Evolutionary conservation across 2,797 vertebrate genomes (phyloP), one percentile per base, ranked within the genome.

Genomic region (Sebastes umbrosus): DNA sequence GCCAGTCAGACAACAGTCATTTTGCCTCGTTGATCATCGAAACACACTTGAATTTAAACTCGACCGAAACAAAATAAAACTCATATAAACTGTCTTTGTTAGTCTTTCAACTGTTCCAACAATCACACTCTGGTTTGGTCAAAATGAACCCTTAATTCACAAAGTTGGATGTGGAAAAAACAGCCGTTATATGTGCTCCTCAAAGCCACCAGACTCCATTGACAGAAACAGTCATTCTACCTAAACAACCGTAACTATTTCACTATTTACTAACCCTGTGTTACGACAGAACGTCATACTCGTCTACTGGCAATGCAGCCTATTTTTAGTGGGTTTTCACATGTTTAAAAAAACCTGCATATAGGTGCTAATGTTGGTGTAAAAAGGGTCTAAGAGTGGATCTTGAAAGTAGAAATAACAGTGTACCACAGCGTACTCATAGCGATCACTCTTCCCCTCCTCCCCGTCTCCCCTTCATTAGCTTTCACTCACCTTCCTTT

Each of bases 401-500:
- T 58, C 31, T 55, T 46, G 13, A 75, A 50, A 58, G 36, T 14
- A 60, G 27, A 22, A 60, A 32, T 13, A 29, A 34, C n/a, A 22
- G n/a, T 9, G 18, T 68, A 8, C 18, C n/a, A 27, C n/a, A 27
- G 25, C n/a, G 4, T 18, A 5, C 24, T 75, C 20, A 9, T 8
- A 34, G n/a, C 0, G 5, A 69, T 66, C 52, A 8, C 67, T 32
- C 34, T 13, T 8, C 18, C 12, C 34, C 77, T 66, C 43, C 14
- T 58, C 65, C 27, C 64, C 0, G 8, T 7, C 71, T 54, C 58
- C 24, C 69, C 59, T 62, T 80, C 69, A 43, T 80, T 75, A 79
- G 71, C 65, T 72, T 79, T 62, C 34, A 58, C 58, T 84, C 69
- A 77, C 75, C 81, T 71, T 66, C 75, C 59, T 75, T 77, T 83